Percentiles rank a stretch among this genome's conserved stretches.
These are phyloP conservation scores for Ophraella communa DNA, from an alignment of 2,888 invertebrate genomes.

Conservation along the genomic window DNA sequence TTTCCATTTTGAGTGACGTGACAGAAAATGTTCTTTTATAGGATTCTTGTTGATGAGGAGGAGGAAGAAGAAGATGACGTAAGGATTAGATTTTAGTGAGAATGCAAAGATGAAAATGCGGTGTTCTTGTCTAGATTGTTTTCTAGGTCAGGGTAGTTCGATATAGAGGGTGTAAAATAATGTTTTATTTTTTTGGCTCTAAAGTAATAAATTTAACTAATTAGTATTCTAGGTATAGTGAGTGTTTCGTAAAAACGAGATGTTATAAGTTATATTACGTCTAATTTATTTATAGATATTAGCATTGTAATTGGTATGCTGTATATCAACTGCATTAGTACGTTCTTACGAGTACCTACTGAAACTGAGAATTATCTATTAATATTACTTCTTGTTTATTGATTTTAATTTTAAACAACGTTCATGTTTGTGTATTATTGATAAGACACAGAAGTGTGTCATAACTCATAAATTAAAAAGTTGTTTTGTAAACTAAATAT, in stretches of 20 bases:
- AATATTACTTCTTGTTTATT: no score
- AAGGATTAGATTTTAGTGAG: conserved; percentile 8
- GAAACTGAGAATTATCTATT: no score
- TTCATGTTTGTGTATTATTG: neutral
- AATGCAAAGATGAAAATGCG: conserved; percentile 1
- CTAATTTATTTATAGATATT: neutral
- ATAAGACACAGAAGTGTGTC: neutral
- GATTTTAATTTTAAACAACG: neutral
- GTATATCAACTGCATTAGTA: no score
- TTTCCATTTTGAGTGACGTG: neutral
- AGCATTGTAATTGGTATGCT: neutral
- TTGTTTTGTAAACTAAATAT: no score
- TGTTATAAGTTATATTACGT: neutral
- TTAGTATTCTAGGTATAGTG: no score
- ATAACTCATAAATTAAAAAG: no score
- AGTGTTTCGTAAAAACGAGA: neutral
- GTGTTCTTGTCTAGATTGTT: conserved; percentile 11
- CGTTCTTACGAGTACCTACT: no score
- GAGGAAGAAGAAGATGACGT: conserved; percentile 24
- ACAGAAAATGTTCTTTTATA: conserved; percentile 24
- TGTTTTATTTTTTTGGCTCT: no score
- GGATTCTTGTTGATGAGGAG: conserved; percentile 18
- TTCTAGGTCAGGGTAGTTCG: conserved; percentile 8
- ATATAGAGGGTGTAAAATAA: no score
- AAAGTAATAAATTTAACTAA: no score